These are phyloP conservation scores for Bradypodion ventrale DNA, from an alignment of 2,797 vertebrate species.

Conservation along the genomic window DNA sequence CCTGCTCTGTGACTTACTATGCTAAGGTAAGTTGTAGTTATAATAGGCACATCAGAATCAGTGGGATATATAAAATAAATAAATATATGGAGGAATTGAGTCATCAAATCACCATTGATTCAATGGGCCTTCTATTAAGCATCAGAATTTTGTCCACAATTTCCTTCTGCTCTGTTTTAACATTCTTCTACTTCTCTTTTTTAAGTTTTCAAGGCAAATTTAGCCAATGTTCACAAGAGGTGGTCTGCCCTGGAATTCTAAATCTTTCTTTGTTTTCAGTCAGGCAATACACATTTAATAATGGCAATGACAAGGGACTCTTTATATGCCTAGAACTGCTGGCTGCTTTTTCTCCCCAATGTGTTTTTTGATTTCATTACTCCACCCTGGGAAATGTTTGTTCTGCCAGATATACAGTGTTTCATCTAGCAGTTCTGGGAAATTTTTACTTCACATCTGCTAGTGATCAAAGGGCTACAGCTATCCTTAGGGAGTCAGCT, in stretches of 20 bases:
- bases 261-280: conserved; percentile 26
- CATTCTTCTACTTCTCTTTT: not conserved
- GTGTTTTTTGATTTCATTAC: conserved; percentile 13
- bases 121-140: not conserved
- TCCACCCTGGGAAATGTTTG: conserved; percentile 39
- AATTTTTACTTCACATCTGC: conserved; percentile 38
- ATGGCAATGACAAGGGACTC: conserved; percentile 15
- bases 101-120: too few species aligned
- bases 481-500: conserved; percentile 14
- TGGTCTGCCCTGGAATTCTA: not conserved
- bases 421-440: conserved; percentile 24
- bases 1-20: too few species aligned
- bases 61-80: too few species aligned
- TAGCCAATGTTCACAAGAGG: not conserved
- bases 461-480: not conserved
- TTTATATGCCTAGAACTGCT: conserved; percentile 44
- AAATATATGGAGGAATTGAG: too few species aligned
- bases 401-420: conserved; percentile 45
- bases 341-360: conserved; percentile 39
- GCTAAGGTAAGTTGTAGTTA: too few species aligned
- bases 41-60: too few species aligned
- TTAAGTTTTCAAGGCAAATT: not conserved
- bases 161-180: not conserved
- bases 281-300: conserved; percentile 33
- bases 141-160: not conserved